Evolutionary conservation across 2,113 vertebrate genomes (phyloP), one percentile per base, ranked within the genome.

Genomic region (Indri indri): DNA sequence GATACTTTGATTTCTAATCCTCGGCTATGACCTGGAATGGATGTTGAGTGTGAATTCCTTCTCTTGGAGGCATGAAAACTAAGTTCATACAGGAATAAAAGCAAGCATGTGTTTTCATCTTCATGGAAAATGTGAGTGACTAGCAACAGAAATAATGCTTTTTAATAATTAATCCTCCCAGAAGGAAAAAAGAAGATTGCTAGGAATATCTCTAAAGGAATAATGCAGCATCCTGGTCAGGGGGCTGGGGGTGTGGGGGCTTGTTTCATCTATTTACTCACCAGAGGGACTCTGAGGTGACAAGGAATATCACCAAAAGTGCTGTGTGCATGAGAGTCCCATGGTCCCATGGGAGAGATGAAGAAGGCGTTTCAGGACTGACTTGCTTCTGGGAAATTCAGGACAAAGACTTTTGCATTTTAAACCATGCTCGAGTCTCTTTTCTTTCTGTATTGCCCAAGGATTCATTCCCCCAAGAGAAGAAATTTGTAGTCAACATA

Each of bases 1-100:
- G 79, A 93, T 81, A 34, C 25, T 95, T 97, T 84, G 30, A 91
- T 94, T 97, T 97, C 77, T 94, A 93, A 94, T 89, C 71, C 52
- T 82, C 9, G 8, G 27, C 47, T 86, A 54, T 87, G 70, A 57
- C 86, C 79, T 87, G 34, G 61, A 91, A 96, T 83, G 34, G 57
- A 79, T 92, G 68, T 80, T 40, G 47, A 94, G 71, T 70, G 6
- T 86, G 74, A 94, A 97, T 96, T 91, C 68, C 59, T 93, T 73
- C 63, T 74, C 61, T 93, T 81, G 57, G 79, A 94, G 50, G 11
- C 86, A 76, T 80, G 63, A 93, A 93, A 93, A 59, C 65, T 81
- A 71, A 83, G 68, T 50, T 74, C 70, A 80, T 79, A 83, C 32
- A 89, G 54, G 61, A 88, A 94, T 87, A 70, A 81, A 85, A 91